A percentile compares a stretch with the other conserved stretches of the same genome.
phyloP scores from a whole-genome alignment of 1,140 invertebrate genomes.

The Rhagoletis pomonella region DNA sequence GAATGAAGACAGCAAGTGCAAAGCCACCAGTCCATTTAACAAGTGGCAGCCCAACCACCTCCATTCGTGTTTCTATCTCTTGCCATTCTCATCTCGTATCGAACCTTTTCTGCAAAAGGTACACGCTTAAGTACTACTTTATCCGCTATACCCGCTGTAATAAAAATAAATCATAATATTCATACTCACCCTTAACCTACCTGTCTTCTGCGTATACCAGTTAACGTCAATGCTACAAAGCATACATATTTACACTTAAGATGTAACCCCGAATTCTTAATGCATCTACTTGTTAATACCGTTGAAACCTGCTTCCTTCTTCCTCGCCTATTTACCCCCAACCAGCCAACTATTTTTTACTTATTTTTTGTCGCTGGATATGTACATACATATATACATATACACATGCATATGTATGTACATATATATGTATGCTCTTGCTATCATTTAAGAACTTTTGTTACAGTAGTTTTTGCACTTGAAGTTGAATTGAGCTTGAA shows the following conservation, averaged over 20 bases:
- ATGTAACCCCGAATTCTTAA: conserved; percentile 74
- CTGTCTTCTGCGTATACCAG: conserved; percentile 57
- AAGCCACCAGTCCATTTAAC: conserved; percentile 74
- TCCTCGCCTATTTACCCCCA: conserved; percentile 8
- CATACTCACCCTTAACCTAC: conserved; percentile 60
- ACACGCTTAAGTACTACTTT: conserved; percentile 21
- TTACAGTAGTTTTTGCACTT: conserved; percentile 50
- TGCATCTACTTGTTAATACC: conserved; percentile 74
- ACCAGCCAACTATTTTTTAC: background rate
- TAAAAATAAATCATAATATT: conserved; percentile 75
- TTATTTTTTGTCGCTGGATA: background rate
- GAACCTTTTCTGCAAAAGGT: conserved; percentile 19
- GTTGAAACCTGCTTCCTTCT: conserved; percentile 62
- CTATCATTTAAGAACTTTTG: conserved; percentile 27
- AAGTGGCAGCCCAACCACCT: conserved; percentile 60
- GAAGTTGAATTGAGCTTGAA: conserved; percentile 6
- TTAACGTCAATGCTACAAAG: conserved; percentile 35
- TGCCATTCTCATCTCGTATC: background rate
- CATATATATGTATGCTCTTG: background rate
- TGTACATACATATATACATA: no score
- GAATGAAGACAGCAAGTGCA: conserved; percentile 74
- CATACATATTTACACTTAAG: conserved; percentile 57
- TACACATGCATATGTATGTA: no score
- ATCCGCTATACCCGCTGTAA: conserved; percentile 73
- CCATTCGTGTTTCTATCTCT: conserved; percentile 29